Evolutionary conservation across 2,888 invertebrate species (phyloP).

Genomic region (Drosophila lacicola): DNA sequence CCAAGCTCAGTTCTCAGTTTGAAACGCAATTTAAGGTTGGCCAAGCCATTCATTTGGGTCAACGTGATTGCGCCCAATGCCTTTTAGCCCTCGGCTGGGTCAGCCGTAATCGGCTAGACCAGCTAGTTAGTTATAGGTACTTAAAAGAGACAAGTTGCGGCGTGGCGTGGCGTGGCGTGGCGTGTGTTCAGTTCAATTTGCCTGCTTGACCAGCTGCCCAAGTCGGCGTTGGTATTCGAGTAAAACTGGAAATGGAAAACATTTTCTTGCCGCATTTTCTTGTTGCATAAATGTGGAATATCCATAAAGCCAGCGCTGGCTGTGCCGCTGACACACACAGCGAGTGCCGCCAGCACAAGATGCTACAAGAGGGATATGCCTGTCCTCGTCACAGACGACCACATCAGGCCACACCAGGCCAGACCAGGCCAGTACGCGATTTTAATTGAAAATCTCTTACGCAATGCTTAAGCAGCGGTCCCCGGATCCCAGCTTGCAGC

Average conservation of each 20-base stretch:
- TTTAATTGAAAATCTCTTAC: constrained; percentile 70
- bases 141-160: constrained; percentile 27
- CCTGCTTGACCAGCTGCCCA: constrained; percentile 62
- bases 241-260: constrained; percentile 74
- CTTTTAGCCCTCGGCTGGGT: constrained; percentile 1
- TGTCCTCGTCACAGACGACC: constrained; percentile 29
- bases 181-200: constrained; percentile 42
- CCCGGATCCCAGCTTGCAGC: no score
- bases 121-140: constrained; percentile 3
- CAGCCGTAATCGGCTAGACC: constrained; percentile 10
- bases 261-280: constrained; percentile 70
- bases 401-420: not conserved
- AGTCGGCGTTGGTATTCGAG: constrained; percentile 58
- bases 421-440: constrained; percentile 20
- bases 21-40: not conserved
- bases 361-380: constrained; percentile 9
- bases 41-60: not conserved
- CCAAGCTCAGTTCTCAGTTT: not conserved
- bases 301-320: constrained; percentile 61
- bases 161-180: constrained; percentile 24
- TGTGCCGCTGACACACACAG: constrained; percentile 73
- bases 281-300: constrained; percentile 77
- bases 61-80: not conserved
- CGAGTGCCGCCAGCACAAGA: constrained; percentile 14
- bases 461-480: constrained; percentile 41